Conservation (phyloP, 2,113 vertebrate species). For the Axis porcinus region DNA sequence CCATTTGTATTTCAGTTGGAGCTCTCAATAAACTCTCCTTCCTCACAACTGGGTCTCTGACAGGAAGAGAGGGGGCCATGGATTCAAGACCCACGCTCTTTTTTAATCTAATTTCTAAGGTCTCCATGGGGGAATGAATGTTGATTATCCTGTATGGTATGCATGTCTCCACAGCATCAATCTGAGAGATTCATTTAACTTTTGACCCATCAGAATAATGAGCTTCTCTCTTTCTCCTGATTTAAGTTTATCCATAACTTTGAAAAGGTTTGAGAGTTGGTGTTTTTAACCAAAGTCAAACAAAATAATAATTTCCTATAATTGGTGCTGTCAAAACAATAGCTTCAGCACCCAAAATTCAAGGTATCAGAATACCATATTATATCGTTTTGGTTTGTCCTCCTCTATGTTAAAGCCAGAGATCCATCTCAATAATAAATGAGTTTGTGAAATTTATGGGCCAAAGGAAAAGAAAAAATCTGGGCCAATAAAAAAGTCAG, state of each 20-base stretch:
- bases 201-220: not conserved
- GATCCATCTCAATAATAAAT: not conserved
- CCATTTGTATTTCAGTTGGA: not conserved
- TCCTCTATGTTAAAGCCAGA: not conserved
- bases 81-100: not conserved
- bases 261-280: not conserved
- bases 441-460: not conserved
- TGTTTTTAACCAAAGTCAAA: conserved; percentile 10
- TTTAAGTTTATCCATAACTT: conserved; percentile 29
- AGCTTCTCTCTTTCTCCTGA: conserved; percentile 1
- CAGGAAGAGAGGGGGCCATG: not conserved
- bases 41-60: not conserved
- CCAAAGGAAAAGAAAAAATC: not conserved
- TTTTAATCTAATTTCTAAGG: conserved; percentile 36
- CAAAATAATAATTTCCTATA: conserved; percentile 27
- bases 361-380: not conserved
- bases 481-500: not conserved
- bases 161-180: not conserved
- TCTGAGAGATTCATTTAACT: conserved; percentile 50
- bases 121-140: conserved; percentile 24
- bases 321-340: not conserved
- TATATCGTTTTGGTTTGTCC: not conserved
- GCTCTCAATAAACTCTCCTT: not conserved
- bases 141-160: conserved; percentile 44
- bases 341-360: not conserved